Conservation (phyloP, 1,140 invertebrate genomes). For the Drosophila guanche region DNA sequence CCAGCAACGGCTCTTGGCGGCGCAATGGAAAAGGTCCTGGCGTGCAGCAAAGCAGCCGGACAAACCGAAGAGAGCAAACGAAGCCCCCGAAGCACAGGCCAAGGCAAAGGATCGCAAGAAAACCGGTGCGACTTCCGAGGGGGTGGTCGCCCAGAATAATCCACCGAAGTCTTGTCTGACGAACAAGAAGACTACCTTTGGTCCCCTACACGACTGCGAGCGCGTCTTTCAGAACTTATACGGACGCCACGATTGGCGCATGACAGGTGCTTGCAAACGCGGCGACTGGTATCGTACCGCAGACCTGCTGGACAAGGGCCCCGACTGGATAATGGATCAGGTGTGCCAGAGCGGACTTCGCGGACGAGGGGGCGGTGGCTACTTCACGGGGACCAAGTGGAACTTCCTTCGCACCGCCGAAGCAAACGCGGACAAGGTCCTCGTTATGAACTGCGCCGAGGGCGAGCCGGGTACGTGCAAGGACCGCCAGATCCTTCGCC, state of each 20-base stretch:
- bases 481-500: slow-evolving; percentile 98
- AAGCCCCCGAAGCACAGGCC: too few species aligned
- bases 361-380: slow-evolving; percentile 98
- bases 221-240: slow-evolving; percentile 99
- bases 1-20: too few species aligned
- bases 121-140: too few species aligned
- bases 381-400: slow-evolving; percentile 99
- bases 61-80: too few species aligned
- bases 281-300: slow-evolving; percentile 99
- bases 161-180: slow-evolving; percentile 20
- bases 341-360: slow-evolving; percentile 96
- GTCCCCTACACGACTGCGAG: slow-evolving; percentile 92
- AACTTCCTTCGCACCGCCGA: slow-evolving; percentile 94
- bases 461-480: slow-evolving; percentile 99
- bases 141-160: neutral
- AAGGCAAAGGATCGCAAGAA: too few species aligned
- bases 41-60: too few species aligned
- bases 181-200: slow-evolving; percentile 36
- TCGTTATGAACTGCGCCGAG: slow-evolving; percentile 99
- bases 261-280: slow-evolving; percentile 94
- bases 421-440: slow-evolving; percentile 96
- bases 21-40: too few species aligned
- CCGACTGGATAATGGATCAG: slow-evolving; percentile 98
- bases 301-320: slow-evolving; percentile 96
- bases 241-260: slow-evolving; percentile 97